Conservation (phyloP, 2,797 vertebrate genomes). For the Tauraco hartlaubi region DNA sequence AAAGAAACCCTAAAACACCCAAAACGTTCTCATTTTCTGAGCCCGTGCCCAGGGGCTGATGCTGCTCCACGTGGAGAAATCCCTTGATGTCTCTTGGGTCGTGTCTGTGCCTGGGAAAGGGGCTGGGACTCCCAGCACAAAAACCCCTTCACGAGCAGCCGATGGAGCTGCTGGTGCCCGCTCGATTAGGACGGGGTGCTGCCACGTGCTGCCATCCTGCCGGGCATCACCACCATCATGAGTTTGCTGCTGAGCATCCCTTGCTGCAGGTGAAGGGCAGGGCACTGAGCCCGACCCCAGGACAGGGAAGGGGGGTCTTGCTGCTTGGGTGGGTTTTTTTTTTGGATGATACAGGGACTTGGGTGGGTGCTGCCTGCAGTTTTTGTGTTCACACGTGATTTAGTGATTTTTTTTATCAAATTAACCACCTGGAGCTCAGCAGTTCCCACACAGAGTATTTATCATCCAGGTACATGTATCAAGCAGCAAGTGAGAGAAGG, state of each 20-base stretch:
- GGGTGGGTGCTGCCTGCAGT: too few relatives aligned
- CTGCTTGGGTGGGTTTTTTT: too few relatives aligned
- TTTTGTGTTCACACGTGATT: accelerated
- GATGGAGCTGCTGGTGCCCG: not conserved
- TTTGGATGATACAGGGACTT: not conserved
- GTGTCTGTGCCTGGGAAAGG: not conserved
- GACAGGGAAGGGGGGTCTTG: not conserved
- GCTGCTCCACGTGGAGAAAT: not conserved
- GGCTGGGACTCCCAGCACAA: not conserved
- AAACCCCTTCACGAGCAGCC: not conserved
- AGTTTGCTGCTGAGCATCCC: not conserved
- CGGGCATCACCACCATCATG: not conserved
- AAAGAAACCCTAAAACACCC: not conserved
- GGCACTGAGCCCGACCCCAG: not conserved
- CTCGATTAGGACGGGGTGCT: not conserved
- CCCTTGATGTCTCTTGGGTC: not conserved
- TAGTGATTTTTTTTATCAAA: too few relatives aligned
- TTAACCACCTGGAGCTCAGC: too few relatives aligned
- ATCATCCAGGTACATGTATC: not conserved
- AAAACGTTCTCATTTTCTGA: not conserved
- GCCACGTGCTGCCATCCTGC: not conserved
- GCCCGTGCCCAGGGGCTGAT: not conserved
- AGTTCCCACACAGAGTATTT: not conserved
- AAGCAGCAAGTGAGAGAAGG: not conserved
- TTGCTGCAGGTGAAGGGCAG: not conserved